Base-by-base conservation (phyloP, 2,888 invertebrate genomes). In the Archaeoteleia sp. region DNA sequence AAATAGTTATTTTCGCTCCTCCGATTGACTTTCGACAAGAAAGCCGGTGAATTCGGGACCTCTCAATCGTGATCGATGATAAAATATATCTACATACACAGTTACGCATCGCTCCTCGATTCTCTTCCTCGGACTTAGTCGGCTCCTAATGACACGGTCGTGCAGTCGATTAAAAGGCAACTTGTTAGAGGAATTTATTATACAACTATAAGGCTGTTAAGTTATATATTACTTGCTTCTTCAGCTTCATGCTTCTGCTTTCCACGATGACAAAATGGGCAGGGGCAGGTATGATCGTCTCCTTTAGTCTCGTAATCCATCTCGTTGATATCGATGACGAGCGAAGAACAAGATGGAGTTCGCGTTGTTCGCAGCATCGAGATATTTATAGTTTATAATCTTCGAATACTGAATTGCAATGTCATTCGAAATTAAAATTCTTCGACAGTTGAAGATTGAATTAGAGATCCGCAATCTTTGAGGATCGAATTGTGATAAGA, bases 141-240 rank as follows among this genome's bases (percentile, higher is more conserved):
- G 66, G 68, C 67, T 68, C 67, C 71, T 66, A 74, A 74, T 70
- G 73, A 74, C 70, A 72, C 65, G 72, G 61, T 67, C 62, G 74
- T 72, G 72, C 73, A 76, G 77, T 80, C 78, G 79, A 77, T 77
- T 74, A 80, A 78, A 84, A 84, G 84, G 85, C 83, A 84, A 82
- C 83, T 82, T 80, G 80, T 82, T 80, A 80, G 81, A 83, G 80
- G 78, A 82, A 81, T 82, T 78, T 67, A 77, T 80, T 79, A 80
- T 82, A 83, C 79, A 84, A 82, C 80, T 82, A 81, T 84, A 84
- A 84, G 83, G 83, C 84, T 84, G 82, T 80, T 75, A 78, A 80
- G 63, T 70, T 71, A 65, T 68, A 68, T 65, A 61, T 63, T 67
- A 73, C 49, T 62, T 58, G 62, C 62, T 68, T 66, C 46, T 57